Evolutionary conservation across 2,113 vertebrate genomes (phyloP).

Genomic region (Rhinopomastus cyanomelas): DNA sequence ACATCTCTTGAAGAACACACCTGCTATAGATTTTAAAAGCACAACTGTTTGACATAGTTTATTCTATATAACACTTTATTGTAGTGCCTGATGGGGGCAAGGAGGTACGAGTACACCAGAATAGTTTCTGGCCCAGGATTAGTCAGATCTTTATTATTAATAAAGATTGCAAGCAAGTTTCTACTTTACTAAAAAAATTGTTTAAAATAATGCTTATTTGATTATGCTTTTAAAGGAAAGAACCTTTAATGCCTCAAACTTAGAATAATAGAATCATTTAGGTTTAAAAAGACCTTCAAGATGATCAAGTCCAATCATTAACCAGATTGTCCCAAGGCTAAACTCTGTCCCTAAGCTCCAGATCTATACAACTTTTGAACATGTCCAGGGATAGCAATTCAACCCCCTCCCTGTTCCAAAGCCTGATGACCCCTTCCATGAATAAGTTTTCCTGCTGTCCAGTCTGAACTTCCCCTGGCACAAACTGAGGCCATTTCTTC

Average conservation of each 20-base stretch:
- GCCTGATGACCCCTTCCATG: too few relatives aligned
- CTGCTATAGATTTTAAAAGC: background rate
- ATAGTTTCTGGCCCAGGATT: background rate
- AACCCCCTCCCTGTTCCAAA: too few relatives aligned
- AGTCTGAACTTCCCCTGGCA: too few relatives aligned
- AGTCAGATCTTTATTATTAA: background rate
- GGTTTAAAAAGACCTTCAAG: too few relatives aligned
- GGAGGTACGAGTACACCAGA: background rate
- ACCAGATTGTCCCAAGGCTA: too few relatives aligned
- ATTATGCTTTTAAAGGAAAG: background rate
- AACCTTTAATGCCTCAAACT: background rate
- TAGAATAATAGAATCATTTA: too few relatives aligned
- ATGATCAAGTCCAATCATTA: too few relatives aligned
- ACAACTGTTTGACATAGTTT: background rate
- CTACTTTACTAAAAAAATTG: background rate
- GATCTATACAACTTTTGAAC: too few relatives aligned
- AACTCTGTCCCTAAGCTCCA: too few relatives aligned
- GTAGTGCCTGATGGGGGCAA: background rate
- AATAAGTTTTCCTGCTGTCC: too few relatives aligned
- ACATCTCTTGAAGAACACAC: background rate
- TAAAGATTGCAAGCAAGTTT: conserved; percentile 3
- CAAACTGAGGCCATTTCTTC: too few relatives aligned
- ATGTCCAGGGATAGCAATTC: too few relatives aligned
- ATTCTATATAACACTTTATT: background rate
- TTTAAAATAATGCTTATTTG: background rate